A percentile compares a stretch with the other conserved stretches of the same genome.
phyloP scores from a whole-genome alignment of 1,140 invertebrate genomes.

The Drosophila ironensis region DNA sequence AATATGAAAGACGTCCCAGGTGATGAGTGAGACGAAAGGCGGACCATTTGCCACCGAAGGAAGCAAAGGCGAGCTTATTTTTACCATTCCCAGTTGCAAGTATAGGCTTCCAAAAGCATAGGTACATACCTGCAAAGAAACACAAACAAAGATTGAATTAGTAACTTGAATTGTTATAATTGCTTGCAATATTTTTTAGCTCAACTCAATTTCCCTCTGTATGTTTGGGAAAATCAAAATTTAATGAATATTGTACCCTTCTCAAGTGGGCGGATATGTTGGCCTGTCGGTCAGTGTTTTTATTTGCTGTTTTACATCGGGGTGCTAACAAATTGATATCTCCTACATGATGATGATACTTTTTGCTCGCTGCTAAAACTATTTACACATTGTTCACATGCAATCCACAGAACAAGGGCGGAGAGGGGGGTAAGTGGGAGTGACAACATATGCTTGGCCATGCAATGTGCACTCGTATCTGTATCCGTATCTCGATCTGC shows the following conservation, averaged over 20 bases:
- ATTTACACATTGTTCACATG: constrained; percentile 55
- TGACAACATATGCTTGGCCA: constrained; percentile 2
- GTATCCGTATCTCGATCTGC: constrained; percentile 15
- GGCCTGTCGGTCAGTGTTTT: not conserved
- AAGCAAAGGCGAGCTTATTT: not conserved
- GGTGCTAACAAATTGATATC: constrained; percentile 63
- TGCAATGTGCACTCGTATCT: not conserved
- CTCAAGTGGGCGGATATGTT: constrained; percentile 1
- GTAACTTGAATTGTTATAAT: constrained; percentile 13
- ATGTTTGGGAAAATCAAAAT: no score
- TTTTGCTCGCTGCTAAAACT: constrained; percentile 22
- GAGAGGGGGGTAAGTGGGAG: constrained; percentile 14
- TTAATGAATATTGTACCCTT: constrained; percentile 16
- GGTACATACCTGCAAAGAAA: constrained; percentile 34
- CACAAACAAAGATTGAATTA: not conserved
- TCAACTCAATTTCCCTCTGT: no score
- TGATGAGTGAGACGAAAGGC: constrained; percentile 14
- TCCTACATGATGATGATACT: constrained; percentile 50
- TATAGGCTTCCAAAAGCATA: not conserved
- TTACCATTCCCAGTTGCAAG: constrained; percentile 10
- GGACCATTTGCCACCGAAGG: not conserved
- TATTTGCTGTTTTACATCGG: constrained; percentile 1
- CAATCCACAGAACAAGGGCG: constrained; percentile 18
- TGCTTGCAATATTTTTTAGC: no score
- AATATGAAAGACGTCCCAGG: constrained; percentile 42